Evolutionary conservation across 2,888 invertebrate genomes (phyloP), one percentile per base, ranked within the genome.

Genomic region (Tanypteryx hageni): DNA sequence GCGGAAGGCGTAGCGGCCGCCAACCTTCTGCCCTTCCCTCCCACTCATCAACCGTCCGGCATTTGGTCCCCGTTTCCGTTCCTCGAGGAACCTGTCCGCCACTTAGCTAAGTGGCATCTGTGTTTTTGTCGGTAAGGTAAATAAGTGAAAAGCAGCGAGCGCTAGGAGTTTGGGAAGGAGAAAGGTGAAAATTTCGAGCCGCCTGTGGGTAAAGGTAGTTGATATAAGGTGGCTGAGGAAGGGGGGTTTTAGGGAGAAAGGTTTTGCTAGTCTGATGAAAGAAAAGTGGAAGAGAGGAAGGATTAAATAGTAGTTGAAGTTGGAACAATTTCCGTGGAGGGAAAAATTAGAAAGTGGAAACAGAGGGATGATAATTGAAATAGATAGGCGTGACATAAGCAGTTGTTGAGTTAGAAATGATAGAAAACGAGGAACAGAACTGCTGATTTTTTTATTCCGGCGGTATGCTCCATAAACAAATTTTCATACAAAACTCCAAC

Each of bases 101-200:
- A 76, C 76, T 76, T 27, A 27, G 76, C 76, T 22, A 76, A 76
- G 76, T 76, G 76, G 76, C 27, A 22, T 13, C 76, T 76, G 22
- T 76, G 76, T 76, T 76, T 76, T 44, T 76, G 76, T 76, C 27
- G 76, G 76, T n/a, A 22, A 68, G n/a, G 68, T 76, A 76, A 76
- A 76, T 76, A 76, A 76, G 22, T 76, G 76, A 76, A 76, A 13
- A 22, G 76, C 27, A 76, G 22, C 76, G 5, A 44, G 44, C 44
- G 27, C 27, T 27, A 76, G 27, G 76, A 76, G 76, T 76, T 76
- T n/a, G 22, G 76, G 44, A 44, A 68, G 68, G 68, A 68, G 68
- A 68, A 68, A 68, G 68, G 68, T 68, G 68, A 76, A 76, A 22
- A 76, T 76, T 76, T 76, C 22, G 27, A 8, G 76, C 76, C 76